Conservation (phyloP, 2,888 invertebrate species). For the Melanostoma mellinum region DNA sequence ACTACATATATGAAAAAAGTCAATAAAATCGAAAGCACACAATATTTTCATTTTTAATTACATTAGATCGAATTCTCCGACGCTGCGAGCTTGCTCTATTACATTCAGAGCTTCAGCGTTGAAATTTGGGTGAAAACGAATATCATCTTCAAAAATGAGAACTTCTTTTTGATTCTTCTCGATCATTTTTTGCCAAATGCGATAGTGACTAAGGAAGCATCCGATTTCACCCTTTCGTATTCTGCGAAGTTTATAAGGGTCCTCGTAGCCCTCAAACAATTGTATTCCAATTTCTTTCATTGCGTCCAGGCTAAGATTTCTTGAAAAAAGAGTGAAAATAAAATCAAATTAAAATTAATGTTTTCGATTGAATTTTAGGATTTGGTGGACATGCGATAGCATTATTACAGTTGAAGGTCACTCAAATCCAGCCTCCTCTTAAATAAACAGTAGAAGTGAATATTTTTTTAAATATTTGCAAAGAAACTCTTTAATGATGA, state of each 20-base stretch:
- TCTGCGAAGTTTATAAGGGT: constrained; percentile 95
- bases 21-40: not conserved
- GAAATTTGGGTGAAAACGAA: constrained; percentile 95
- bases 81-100: constrained; percentile 82
- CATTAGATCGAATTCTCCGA: constrained; percentile 93
- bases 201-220: constrained; percentile 97
- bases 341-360: too few relatives aligned
- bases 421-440: too few relatives aligned
- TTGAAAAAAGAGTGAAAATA: constrained; percentile 80
- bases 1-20: constrained; percentile 80
- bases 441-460: too few relatives aligned
- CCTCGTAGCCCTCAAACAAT: constrained; percentile 91
- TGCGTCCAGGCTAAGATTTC: constrained; percentile 85
- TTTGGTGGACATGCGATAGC: too few relatives aligned
- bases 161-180: constrained; percentile 84
- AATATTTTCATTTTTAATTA: constrained; percentile 82
- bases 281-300: constrained; percentile 86
- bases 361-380: too few relatives aligned
- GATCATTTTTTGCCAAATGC: constrained; percentile 90
- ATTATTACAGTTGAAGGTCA: too few relatives aligned
- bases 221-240: constrained; percentile 99
- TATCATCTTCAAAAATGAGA: constrained; percentile 96
- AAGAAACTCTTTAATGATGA: too few relatives aligned
- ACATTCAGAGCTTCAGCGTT: constrained; percentile 77
- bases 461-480: too few relatives aligned